Evolutionary conservation across 2,888 invertebrate species (phyloP).

Genomic region (Ochropleura leucogaster): DNA sequence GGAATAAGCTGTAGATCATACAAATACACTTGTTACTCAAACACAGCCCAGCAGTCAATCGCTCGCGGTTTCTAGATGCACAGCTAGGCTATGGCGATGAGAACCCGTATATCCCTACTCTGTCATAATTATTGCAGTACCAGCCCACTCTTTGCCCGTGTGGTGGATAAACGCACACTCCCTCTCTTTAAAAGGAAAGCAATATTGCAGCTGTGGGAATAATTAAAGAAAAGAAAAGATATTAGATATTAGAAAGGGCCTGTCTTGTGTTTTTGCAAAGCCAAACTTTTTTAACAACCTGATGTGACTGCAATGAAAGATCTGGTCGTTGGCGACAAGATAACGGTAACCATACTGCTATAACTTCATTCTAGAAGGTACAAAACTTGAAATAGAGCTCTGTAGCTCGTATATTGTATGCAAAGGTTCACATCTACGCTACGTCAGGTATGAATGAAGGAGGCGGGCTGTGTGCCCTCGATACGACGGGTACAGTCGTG

Average conservation of each 20-base stretch:
- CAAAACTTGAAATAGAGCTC: constrained; percentile 42
- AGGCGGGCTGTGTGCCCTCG: constrained; percentile 78
- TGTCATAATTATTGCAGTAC: not conserved
- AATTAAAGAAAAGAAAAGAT: not conserved
- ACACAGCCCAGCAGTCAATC: no score
- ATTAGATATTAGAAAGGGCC: not conserved
- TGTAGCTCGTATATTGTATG: constrained; percentile 45
- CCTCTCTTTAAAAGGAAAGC: not conserved
- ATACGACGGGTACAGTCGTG: constrained; percentile 72
- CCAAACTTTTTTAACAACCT: not conserved
- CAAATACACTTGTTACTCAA: no score
- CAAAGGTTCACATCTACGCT: constrained; percentile 63
- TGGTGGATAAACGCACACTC: not conserved
- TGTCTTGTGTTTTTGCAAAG: not conserved
- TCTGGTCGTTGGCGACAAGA: constrained; percentile 8
- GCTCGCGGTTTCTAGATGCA: not conserved
- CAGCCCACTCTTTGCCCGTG: not conserved
- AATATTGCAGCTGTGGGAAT: not conserved
- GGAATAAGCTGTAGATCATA: no score
- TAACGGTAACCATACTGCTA: constrained; percentile 22
- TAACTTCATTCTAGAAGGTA: constrained; percentile 29
- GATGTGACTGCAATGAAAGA: not conserved
- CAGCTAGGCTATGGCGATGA: not conserved
- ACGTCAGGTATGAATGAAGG: constrained; percentile 64
- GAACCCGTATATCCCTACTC: not conserved